phyloP scores from a whole-genome alignment of 35 echinoderm and acorn worm species.

The Eucidaris tribuloides region DNA sequence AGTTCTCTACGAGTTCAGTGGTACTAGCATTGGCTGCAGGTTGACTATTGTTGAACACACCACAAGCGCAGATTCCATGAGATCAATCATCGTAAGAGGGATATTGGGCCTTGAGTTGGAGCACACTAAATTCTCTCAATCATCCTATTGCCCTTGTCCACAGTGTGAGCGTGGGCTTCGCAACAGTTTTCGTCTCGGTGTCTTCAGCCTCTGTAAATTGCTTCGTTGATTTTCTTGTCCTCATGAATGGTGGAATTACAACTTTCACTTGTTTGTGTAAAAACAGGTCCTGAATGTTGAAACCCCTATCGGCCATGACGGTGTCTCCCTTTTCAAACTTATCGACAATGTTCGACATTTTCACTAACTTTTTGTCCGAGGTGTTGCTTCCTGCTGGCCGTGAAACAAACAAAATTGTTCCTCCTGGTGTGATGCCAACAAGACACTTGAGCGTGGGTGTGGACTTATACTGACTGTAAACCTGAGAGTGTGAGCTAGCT shows the following conservation, averaged over 20 bases:
- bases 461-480: constrained; percentile 82
- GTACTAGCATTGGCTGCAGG: constrained; percentile 54
- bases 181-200: constrained; percentile 60
- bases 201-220: constrained; percentile 57
- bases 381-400: constrained; percentile 66
- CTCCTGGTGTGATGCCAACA: constrained; percentile 68
- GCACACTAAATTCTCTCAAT: constrained; percentile 65
- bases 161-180: constrained; percentile 67
- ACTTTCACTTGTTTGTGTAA: constrained; percentile 67
- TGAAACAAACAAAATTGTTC: constrained; percentile 66
- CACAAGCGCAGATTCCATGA: constrained; percentile 70
- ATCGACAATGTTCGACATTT: constrained; percentile 45
- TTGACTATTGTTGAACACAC: constrained; percentile 75
- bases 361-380: constrained; percentile 59
- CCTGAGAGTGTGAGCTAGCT: constrained; percentile 50
- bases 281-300: constrained; percentile 85
- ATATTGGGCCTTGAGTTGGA: constrained; percentile 67
- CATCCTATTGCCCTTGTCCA: constrained; percentile 68
- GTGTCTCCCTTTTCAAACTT: constrained; percentile 67
- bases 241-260: constrained; percentile 70
- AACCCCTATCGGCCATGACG: constrained; percentile 73
- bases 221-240: constrained; percentile 40
- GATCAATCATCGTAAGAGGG: constrained; percentile 70
- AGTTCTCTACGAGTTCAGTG: constrained; percentile 47
- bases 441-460: constrained; percentile 51